Conservation (phyloP, 2,113 vertebrate species). For the Urocynchramus pylzowi region DNA sequence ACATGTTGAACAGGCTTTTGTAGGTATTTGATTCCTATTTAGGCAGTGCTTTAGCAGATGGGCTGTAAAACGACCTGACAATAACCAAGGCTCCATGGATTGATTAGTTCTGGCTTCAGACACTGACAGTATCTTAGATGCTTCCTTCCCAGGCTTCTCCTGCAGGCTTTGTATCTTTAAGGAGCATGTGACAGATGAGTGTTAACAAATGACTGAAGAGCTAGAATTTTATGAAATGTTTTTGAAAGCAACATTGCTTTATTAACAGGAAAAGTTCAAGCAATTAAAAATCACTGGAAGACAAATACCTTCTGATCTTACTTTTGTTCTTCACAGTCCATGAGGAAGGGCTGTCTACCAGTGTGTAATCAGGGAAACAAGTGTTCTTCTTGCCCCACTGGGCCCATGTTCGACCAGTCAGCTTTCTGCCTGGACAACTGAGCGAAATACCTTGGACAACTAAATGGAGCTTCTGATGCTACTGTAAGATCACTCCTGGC, state of each 20-base stretch:
- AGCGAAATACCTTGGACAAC: not conserved
- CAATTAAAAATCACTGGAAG: not conserved
- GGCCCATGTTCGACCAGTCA: not conserved
- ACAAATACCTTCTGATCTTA: not conserved
- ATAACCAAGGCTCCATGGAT: not conserved
- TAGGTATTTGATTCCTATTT: not conserved
- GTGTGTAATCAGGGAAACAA: not conserved
- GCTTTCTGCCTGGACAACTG: not conserved
- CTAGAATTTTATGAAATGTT: not conserved
- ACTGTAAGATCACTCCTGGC: not conserved
- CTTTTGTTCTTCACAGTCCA: not conserved
- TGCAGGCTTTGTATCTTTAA: not conserved
- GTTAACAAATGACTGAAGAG: not conserved
- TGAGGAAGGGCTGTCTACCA: not conserved
- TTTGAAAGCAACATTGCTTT: not conserved
- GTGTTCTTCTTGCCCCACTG: not conserved
- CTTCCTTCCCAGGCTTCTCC: not conserved
- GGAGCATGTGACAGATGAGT: not conserved
- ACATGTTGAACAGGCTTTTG: not conserved
- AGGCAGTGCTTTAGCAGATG: not conserved
- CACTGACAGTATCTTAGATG: not conserved
- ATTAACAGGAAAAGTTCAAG: not conserved
- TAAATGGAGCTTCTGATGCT: not conserved
- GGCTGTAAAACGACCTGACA: not conserved
- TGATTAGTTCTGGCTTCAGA: not conserved